Percentiles rank a stretch among this genome's conserved stretches.
Conservation (phyloP, 1,140 invertebrate species). For the Atta texana region DNA sequence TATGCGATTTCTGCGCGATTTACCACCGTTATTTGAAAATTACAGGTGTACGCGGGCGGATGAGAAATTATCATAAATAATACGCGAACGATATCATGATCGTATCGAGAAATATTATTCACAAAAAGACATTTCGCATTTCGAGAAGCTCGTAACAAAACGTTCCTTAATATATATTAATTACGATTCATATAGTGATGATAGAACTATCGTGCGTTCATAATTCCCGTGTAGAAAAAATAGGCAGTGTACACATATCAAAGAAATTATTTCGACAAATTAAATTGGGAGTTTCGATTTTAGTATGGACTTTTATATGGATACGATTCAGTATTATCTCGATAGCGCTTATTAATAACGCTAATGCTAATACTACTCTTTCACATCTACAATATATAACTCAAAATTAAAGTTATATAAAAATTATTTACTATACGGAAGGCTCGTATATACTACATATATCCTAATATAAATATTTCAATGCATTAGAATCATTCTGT, state of each 20-base stretch:
- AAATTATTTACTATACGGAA: slow-evolving; percentile 25
- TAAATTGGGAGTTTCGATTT: slow-evolving; percentile 42
- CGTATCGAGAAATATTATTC: not conserved
- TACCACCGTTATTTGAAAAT: slow-evolving; percentile 2
- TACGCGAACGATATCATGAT: not conserved
- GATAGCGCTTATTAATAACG: slow-evolving; percentile 36
- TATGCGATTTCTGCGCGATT: slow-evolving; percentile 9
- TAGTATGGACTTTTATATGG: slow-evolving; percentile 4
- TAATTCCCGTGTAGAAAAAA: slow-evolving; percentile 61
- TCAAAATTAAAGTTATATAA: slow-evolving; percentile 21
- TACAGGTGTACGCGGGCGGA: not conserved
- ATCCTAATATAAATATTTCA: slow-evolving; percentile 31
- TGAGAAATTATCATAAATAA: slow-evolving; percentile 8
- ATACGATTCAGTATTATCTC: slow-evolving; percentile 23
- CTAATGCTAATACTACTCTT: slow-evolving; percentile 55
- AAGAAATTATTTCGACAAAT: slow-evolving; percentile 57
- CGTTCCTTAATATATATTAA: slow-evolving; percentile 46
- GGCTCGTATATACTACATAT: not conserved
- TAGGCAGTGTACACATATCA: slow-evolving; percentile 70
- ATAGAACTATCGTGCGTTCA: slow-evolving; percentile 49
- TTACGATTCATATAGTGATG: slow-evolving; percentile 28
- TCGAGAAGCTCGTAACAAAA: slow-evolving; percentile 48
- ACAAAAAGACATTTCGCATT: slow-evolving; percentile 27
- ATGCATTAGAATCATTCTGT: slow-evolving; percentile 18
- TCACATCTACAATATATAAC: not conserved